Percentiles rank a stretch among this genome's conserved stretches.
These are phyloP conservation scores for Drosophila heteroneura DNA, from an alignment of 2,888 invertebrate species.

Conservation along the genomic window DNA sequence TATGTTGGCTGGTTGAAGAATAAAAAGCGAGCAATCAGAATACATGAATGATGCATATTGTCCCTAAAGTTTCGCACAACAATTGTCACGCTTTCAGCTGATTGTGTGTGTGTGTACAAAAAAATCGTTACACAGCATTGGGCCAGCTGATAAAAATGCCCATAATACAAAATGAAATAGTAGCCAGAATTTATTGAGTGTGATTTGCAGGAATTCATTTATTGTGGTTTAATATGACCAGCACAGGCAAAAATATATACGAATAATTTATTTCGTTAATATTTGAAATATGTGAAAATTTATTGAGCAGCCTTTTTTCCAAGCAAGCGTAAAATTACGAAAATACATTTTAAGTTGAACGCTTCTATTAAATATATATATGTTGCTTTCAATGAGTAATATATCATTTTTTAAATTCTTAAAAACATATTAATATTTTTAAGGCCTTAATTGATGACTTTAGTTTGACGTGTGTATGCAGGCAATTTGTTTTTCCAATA, in stretches of 20 bases:
- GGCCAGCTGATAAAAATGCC: conserved; percentile 8
- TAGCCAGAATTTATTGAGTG: conserved; percentile 49
- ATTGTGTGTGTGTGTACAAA: conserved; percentile 26
- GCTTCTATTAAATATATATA: neutral
- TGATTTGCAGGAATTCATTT: conserved; percentile 46
- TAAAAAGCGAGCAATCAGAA: conserved; percentile 5
- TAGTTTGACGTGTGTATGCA: neutral
- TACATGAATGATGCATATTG: conserved; percentile 18
- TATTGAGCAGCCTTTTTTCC: neutral
- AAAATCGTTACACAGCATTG: conserved; percentile 31
- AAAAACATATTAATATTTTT: neutral
- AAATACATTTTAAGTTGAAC: neutral
- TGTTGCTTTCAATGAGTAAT: too few relatives aligned
- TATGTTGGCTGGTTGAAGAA: neutral
- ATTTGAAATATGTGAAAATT: neutral
- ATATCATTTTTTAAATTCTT: neutral
- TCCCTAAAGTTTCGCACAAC: conserved; percentile 3
- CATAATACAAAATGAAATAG: conserved; percentile 14
- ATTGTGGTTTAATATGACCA: conserved; percentile 8
- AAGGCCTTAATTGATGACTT: neutral
- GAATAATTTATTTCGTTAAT: conserved; percentile 3
- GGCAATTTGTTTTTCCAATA: neutral
- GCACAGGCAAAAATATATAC: conserved; percentile 5
- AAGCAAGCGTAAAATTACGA: neutral
- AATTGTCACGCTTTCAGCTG: conserved; percentile 29